phyloP scores from a whole-genome alignment of 2,113 vertebrate genomes.

The Hippocampus barbouri region DNA sequence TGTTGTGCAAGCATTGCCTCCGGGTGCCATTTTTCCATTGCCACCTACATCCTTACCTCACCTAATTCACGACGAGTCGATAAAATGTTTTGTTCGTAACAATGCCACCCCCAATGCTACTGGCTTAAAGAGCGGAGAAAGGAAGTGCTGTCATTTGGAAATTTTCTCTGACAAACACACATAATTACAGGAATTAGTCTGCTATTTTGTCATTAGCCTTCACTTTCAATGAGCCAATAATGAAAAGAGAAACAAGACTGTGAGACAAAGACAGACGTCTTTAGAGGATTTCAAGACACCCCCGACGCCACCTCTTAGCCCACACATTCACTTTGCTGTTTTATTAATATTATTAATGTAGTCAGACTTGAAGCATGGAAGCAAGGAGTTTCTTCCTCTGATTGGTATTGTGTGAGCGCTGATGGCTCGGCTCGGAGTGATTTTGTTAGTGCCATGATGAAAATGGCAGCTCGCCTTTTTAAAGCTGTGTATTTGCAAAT shows the following conservation, averaged over 20 bases:
- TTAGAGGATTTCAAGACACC: conserved; percentile 62
- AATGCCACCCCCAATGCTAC: conserved; percentile 53
- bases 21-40: conserved; percentile 31
- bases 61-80: conserved; percentile 58
- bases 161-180: conserved; percentile 69
- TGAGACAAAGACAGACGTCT: conserved; percentile 69
- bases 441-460: conserved; percentile 70
- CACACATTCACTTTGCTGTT: conserved; percentile 69
- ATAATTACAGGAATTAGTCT: conserved; percentile 77
- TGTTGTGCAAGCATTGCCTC: conserved; percentile 54
- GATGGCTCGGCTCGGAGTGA: conserved; percentile 68
- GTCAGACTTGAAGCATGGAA: conserved; percentile 59
- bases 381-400: conserved; percentile 56
- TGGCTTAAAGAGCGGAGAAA: conserved; percentile 49
- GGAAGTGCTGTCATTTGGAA: conserved; percentile 61
- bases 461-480: conserved; percentile 75
- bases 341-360: conserved; percentile 79
- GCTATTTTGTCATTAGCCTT: conserved; percentile 74
- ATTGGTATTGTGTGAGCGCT: conserved; percentile 70
- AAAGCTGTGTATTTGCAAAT: conserved; percentile 66
- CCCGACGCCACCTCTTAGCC: conserved; percentile 45
- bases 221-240: conserved; percentile 69
- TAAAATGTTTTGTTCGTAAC: conserved; percentile 44
- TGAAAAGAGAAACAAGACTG: conserved; percentile 68
- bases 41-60: conserved; percentile 44